Base-by-base conservation (phyloP, 2,888 invertebrate genomes). In the Aleiodes alternator region DNA sequence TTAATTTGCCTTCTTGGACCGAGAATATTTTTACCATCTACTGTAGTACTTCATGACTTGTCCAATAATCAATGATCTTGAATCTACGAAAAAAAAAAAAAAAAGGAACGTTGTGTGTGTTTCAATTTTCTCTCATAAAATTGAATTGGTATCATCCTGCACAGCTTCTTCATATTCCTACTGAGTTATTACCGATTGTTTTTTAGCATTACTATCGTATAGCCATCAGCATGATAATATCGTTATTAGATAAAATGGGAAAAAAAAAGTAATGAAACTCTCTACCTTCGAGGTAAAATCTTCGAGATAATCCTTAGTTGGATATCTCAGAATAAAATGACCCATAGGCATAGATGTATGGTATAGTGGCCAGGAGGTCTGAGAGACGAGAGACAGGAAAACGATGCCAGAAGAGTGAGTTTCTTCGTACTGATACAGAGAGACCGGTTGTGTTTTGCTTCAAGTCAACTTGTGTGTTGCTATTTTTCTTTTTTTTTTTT, bases 371-470 rank as follows among this genome's bases (percentile, higher is more conserved):
- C 43, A 43, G 9, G 69, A 71, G 12, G 48, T 48, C n/a, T 66
- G 61, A 61, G 73, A 73, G 59, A 69, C 50, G 61, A 61, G 73
- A 73, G 59, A 69, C 50, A 55, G 59, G 71, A 57, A 23, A 72
- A 71, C 34, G 12, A 69, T 69, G 70, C 56, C 69, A 57, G 43
- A 77, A 75, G 77, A 77, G 75, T 72, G 75, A 77, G 77, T 77
- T 79, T 79, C 77, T 79, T 79, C 75, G 64, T 70, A 73, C 73
- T 79, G 72, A 77, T 76, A 74, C 73, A 70, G 59, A 69, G 73
- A 53, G 77, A 79, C 77, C 77, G 79, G 78, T 79, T 34, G 23
- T 79, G 79, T 79, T 75, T 34, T 34, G 76, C 78, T 79, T 76
- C 76, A 68, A 76, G 75, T 68, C 68, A 71, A 79, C 76, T 79